Percentiles rank a stretch among this genome's conserved stretches.
These are phyloP conservation scores for Trachemys scripta DNA, from an alignment of 2,113 vertebrate genomes.

Conservation along the genomic window DNA sequence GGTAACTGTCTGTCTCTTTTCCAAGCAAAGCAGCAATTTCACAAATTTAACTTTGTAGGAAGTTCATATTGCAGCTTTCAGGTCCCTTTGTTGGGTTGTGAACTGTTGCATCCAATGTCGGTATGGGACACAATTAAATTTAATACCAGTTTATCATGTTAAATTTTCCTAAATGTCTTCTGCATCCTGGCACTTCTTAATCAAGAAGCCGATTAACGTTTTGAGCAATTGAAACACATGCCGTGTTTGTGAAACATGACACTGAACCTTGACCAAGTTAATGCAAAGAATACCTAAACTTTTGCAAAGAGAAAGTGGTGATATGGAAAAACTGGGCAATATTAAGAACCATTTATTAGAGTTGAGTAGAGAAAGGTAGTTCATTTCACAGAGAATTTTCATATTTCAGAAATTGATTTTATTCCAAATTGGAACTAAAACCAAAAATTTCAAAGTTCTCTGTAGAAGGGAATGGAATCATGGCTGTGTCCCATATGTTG, in stretches of 20 bases:
- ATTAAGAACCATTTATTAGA: neutral
- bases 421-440: neutral
- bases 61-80: neutral
- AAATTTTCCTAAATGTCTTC: neutral
- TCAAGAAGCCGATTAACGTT: neutral
- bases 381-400: neutral
- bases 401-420: neutral
- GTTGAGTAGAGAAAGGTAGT: neutral
- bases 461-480: too few relatives aligned
- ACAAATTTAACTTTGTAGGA: neutral
- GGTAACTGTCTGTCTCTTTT: too few relatives aligned
- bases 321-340: fast-evolving
- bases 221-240: neutral
- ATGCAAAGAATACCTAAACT: neutral
- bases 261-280: neutral
- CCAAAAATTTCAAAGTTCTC: neutral
- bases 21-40: neutral
- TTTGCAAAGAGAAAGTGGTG: neutral
- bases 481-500: too few relatives aligned
- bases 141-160: neutral
- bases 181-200: neutral
- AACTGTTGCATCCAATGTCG: neutral
- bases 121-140: neutral
- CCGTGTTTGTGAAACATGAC: neutral
- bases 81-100: neutral